A percentile compares a stretch with the other conserved stretches of the same genome.
These are phyloP conservation scores for Lumbricus terrestris DNA, from an alignment of 2,888 invertebrate species.

Conservation along the genomic window DNA sequence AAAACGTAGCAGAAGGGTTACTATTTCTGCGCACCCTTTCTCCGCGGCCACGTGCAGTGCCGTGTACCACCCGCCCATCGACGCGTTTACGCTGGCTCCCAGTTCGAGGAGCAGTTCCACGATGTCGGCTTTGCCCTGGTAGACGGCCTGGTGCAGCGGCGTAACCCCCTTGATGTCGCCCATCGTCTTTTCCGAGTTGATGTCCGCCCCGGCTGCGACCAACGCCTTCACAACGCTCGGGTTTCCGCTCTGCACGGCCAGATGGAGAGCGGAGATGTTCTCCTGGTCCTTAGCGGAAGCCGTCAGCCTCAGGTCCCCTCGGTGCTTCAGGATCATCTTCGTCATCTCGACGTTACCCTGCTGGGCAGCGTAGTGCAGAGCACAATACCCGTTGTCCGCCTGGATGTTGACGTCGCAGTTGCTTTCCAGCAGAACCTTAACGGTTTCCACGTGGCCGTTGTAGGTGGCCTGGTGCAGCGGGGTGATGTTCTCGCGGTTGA, in stretches of 20 bases:
- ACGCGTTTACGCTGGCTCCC: slow-evolving; percentile 30
- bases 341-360: slow-evolving; percentile 34
- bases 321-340: slow-evolving; percentile 27
- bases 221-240: slow-evolving; percentile 32
- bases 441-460: slow-evolving; percentile 34
- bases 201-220: slow-evolving; percentile 30
- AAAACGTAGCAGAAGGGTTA: slow-evolving; percentile 24
- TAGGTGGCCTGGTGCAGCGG: slow-evolving; percentile 39
- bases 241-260: slow-evolving; percentile 40
- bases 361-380: slow-evolving; percentile 41
- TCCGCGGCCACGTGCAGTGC: slow-evolving; percentile 38
- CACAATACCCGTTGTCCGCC: slow-evolving; percentile 38
- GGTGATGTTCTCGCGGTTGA: slow-evolving; percentile 26
- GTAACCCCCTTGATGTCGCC: slow-evolving; percentile 34
- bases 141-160: slow-evolving; percentile 40
- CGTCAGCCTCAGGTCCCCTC: slow-evolving; percentile 30
- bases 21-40: slow-evolving; percentile 30
- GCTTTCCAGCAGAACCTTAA: slow-evolving; percentile 25
- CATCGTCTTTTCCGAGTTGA: slow-evolving; percentile 38
- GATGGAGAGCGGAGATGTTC: slow-evolving; percentile 37
- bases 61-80: slow-evolving; percentile 32
- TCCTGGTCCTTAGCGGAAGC: slow-evolving; percentile 35
- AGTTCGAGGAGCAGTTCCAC: slow-evolving; percentile 34
- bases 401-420: slow-evolving; percentile 31
- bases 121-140: slow-evolving; percentile 36